Percentiles rank a stretch among this genome's conserved stretches.
Evolutionary conservation across 2,888 invertebrate species (phyloP).

Genomic region (Anaspis maculata): DNA sequence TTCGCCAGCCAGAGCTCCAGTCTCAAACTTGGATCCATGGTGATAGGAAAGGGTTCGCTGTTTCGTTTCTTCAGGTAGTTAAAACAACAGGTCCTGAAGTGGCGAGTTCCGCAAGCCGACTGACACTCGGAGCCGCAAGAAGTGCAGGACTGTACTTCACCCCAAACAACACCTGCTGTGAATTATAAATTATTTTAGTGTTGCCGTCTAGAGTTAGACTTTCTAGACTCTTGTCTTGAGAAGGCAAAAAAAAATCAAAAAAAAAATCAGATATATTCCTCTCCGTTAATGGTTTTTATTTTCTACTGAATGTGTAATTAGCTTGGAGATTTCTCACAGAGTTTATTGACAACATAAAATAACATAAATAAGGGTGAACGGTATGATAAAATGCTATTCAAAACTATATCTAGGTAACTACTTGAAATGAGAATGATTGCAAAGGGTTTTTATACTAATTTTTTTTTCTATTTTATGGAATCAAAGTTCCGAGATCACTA

Average conservation of each 20-base stretch:
- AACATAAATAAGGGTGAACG: no score
- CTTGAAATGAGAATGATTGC: no score
- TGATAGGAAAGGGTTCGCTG: conserved; percentile 19
- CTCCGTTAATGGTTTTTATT: no score
- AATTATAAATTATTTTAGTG: conserved; percentile 4
- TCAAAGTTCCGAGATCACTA: no score
- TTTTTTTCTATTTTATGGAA: not conserved
- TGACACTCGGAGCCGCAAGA: conserved; percentile 62
- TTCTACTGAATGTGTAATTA: no score
- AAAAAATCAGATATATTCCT: not conserved
- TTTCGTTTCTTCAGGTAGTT: conserved; percentile 58
- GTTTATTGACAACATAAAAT: no score
- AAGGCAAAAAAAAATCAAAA: not conserved
- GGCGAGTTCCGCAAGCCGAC: conserved; percentile 58
- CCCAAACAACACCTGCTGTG: conserved; percentile 44
- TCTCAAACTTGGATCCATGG: conserved; percentile 34
- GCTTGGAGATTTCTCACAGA: no score
- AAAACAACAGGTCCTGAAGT: conserved; percentile 64
- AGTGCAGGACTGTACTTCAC: conserved; percentile 55
- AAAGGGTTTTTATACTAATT: no score
- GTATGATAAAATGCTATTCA: no score
- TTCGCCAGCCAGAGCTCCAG: conserved; percentile 38
- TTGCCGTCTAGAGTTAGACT: not conserved
- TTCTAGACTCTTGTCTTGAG: not conserved
- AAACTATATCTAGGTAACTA: no score